Conservation (phyloP, 2,888 invertebrate species). For the Stenodema calcarata region DNA sequence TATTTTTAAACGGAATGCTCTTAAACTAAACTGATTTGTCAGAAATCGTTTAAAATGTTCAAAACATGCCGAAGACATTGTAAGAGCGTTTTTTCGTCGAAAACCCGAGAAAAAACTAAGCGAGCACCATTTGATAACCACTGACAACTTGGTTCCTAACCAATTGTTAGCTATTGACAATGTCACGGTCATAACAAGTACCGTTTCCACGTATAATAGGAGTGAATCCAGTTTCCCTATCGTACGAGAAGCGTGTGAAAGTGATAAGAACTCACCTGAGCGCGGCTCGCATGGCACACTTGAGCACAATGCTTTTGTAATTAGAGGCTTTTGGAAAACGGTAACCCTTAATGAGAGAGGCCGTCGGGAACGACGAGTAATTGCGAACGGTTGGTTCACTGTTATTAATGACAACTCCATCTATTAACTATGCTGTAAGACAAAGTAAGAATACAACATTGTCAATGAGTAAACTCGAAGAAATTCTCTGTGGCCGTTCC, state of each 20-base stretch:
- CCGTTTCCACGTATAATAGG: not conserved
- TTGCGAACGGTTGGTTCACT: not conserved
- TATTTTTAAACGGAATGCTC: no score
- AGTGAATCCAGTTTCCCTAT: conserved; percentile 4
- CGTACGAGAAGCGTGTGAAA: conserved; percentile 3
- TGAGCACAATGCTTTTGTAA: conserved; percentile 3
- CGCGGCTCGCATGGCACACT: not conserved
- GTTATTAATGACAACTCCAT: not conserved
- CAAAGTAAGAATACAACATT: not conserved
- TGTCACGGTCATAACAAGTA: not conserved
- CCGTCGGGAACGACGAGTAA: not conserved
- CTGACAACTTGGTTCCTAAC: no score
- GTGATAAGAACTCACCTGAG: not conserved
- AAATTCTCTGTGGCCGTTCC: not conserved
- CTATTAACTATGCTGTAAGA: not conserved
- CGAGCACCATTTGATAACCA: no score
- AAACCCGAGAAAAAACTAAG: no score
- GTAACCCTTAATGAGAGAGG: conserved; percentile 6
- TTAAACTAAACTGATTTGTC: no score
- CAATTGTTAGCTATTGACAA: not conserved
- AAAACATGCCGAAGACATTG: no score
- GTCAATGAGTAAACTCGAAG: not conserved
- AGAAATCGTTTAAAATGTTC: no score
- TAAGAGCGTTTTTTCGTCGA: no score
- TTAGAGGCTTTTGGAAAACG: conserved; percentile 19